These are phyloP conservation scores for Poecilia latipinna DNA, from an alignment of 2,113 vertebrate genomes.

Conservation along the genomic window DNA sequence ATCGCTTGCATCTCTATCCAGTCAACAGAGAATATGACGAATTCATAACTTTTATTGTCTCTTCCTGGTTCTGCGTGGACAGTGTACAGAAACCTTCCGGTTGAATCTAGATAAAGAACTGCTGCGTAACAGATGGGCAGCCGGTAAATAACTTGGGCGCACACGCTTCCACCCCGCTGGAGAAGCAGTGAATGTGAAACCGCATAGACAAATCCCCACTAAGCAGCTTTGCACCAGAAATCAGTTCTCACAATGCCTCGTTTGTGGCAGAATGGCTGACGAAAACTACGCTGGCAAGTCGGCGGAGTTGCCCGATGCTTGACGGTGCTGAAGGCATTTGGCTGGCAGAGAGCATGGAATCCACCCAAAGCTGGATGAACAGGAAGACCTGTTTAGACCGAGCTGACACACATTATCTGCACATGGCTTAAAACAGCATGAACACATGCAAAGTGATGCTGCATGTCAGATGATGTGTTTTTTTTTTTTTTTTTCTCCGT, in stretches of 20 bases:
- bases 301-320: conserved; percentile 22
- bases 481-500: conserved; percentile 10
- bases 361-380: conserved; percentile 44
- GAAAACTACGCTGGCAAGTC: conserved; percentile 32
- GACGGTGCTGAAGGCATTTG: conserved; percentile 23
- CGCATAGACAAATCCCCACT: conserved; percentile 65
- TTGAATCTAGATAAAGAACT: conserved; percentile 13
- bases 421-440: conserved; percentile 37
- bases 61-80: not conserved
- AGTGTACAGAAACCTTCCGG: conserved; percentile 10
- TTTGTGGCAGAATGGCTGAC: conserved; percentile 28
- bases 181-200: conserved; percentile 52
- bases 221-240: conserved; percentile 73
- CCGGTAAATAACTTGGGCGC: conserved; percentile 32
- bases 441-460: conserved; percentile 35
- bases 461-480: conserved; percentile 59
- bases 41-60: not conserved
- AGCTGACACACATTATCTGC: conserved; percentile 42
- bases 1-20: not conserved
- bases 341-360: conserved; percentile 36
- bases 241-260: conserved; percentile 61
- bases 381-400: conserved; percentile 8
- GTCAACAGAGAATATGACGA: no score
- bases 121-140: conserved; percentile 42
- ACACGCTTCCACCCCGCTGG: conserved; percentile 29